A percentile compares a stretch with the other conserved stretches of the same genome.
Evolutionary conservation across 1,140 invertebrate genomes (phyloP).

Genomic region (Cotesia glomerata): DNA sequence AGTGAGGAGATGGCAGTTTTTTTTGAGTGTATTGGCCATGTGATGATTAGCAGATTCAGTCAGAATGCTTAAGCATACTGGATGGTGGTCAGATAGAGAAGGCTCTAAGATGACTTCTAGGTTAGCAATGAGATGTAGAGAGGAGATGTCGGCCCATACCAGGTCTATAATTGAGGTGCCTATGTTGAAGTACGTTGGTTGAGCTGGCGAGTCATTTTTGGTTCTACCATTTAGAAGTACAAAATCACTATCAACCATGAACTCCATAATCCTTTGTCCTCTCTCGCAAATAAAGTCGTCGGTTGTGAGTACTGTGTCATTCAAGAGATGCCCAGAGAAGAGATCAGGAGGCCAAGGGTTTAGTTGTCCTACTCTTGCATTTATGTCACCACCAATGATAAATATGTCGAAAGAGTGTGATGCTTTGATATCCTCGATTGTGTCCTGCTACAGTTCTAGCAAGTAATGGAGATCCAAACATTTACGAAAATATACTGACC

Average conservation of each 20-base stretch:
- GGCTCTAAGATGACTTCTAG: neutral
- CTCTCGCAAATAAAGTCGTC: neutral
- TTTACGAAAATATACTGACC: no score
- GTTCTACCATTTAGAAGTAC: conserved; percentile 18
- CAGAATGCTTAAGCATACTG: no score
- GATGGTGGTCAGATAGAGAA: no score
- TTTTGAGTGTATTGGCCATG: no score
- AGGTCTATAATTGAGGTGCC: conserved; percentile 14
- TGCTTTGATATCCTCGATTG: no score
- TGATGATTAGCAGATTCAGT: no score
- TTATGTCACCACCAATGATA: no score
- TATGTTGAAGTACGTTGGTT: neutral
- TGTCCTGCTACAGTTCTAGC: no score
- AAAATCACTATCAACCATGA: conserved; percentile 17
- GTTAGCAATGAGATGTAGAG: neutral
- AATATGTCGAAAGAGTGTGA: neutral
- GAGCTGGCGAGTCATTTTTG: conserved; percentile 7
- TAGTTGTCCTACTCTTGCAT: conserved; percentile 3
- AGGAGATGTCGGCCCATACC: neutral
- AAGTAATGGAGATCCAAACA: no score
- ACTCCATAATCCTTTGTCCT: neutral
- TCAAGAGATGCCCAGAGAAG: neutral
- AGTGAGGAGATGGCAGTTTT: no score
- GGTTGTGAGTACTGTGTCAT: neutral
- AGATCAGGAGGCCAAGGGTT: conserved; percentile 1